phyloP scores from a whole-genome alignment of 2,797 vertebrate genomes.

The Martes flavigula region DNA sequence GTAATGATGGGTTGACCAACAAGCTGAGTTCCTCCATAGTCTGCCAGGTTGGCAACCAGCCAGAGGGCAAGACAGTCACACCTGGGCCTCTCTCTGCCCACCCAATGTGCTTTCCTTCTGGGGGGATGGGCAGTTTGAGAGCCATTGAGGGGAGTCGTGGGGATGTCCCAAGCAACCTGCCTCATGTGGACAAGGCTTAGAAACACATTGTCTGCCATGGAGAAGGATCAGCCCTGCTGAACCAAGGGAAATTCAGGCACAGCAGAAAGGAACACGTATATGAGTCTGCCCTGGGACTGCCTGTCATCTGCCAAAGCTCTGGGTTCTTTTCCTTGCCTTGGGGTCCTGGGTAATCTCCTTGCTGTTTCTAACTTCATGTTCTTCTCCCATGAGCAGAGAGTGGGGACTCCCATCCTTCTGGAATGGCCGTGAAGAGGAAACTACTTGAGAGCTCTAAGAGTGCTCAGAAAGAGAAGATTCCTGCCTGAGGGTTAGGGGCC shows the following conservation, averaged over 20 bases:
- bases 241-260: background rate
- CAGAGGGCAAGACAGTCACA: background rate
- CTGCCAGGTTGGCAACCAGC: background rate
- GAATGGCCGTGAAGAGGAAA: background rate
- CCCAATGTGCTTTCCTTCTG: background rate
- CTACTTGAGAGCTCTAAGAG: fast-evolving
- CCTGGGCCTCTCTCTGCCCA: background rate
- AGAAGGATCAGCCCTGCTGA: background rate
- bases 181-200: background rate
- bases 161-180: background rate
- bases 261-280: background rate
- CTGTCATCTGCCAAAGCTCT: background rate
- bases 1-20: fast-evolving
- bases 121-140: background rate
- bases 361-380: background rate
- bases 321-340: background rate
- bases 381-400: background rate
- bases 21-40: background rate
- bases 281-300: background rate
- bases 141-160: background rate
- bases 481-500: background rate
- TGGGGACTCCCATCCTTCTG: background rate
- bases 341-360: background rate
- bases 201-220: background rate
- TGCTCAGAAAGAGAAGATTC: background rate